Evolutionary conservation across 2,113 vertebrate genomes (phyloP).

Genomic region (Dipodomys merriami): DNA sequence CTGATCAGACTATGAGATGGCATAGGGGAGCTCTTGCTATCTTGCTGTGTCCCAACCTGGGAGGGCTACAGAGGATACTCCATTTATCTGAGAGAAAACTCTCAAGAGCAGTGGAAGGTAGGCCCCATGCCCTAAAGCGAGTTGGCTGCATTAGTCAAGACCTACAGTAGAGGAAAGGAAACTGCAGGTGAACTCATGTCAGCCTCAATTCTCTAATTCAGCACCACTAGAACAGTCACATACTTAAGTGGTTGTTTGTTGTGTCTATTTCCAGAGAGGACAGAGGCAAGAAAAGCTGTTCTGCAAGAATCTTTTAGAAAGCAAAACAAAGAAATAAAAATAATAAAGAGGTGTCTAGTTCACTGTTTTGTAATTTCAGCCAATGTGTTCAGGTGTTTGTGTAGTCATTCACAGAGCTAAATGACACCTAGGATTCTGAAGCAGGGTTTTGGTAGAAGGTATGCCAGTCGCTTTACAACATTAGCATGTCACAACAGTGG

Average conservation of each 20-base stretch:
- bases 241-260: slow-evolving; percentile 29
- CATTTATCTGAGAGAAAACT: not conserved
- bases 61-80: not conserved
- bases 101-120: not conserved
- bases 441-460: not conserved
- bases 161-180: not conserved
- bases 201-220: not conserved
- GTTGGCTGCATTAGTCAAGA: not conserved
- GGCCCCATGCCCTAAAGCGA: not conserved
- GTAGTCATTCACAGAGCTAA: slow-evolving; percentile 10
- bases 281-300: slow-evolving; percentile 1
- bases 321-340: not conserved
- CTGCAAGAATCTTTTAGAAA: slow-evolving; percentile 53
- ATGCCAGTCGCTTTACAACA: not conserved
- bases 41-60: not conserved
- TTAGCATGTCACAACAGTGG: not conserved
- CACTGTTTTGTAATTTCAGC: not conserved
- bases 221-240: too few relatives aligned
- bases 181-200: not conserved
- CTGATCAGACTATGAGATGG: not conserved
- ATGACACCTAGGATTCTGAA: slow-evolving; percentile 4
- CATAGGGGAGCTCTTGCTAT: not conserved
- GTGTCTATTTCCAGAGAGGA: slow-evolving; percentile 43
- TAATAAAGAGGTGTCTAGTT: slow-evolving; percentile 5
- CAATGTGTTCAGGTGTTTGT: not conserved